A percentile compares a stretch with the other conserved stretches of the same genome.
Evolutionary conservation across 2,113 vertebrate genomes (phyloP).

Genomic region (Myanophis thanlyinensis): DNA sequence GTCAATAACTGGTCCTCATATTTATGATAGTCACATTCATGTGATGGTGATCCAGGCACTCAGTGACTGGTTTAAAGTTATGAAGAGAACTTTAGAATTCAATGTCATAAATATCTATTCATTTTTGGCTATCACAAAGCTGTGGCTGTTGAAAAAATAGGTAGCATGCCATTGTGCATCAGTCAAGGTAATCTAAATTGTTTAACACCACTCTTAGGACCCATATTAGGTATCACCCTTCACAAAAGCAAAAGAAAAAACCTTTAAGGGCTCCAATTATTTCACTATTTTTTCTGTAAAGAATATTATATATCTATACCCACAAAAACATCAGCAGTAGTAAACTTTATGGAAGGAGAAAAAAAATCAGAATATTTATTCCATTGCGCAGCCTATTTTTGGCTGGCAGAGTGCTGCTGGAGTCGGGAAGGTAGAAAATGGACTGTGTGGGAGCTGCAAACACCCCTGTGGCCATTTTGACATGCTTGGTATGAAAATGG

Average conservation of each 20-base stretch:
- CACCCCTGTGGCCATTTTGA: too few relatives aligned
- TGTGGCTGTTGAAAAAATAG: neutral
- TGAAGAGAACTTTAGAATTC: neutral
- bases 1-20: neutral
- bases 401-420: too few relatives aligned
- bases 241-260: neutral
- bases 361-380: neutral
- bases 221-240: neutral
- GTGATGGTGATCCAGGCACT: neutral
- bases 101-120: neutral
- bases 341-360: neutral
- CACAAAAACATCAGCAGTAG: neutral
- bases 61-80: neutral
- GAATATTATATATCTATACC: neutral
- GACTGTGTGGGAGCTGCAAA: too few relatives aligned
- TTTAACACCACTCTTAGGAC: neutral
- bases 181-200: neutral
- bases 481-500: neutral
- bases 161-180: neutral
- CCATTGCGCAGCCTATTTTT: too few relatives aligned
- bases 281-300: neutral
- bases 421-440: too few relatives aligned
- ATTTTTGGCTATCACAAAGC: neutral
- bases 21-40: neutral
- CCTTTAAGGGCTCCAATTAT: neutral